Evolutionary conservation across 23 tunicate genomes (phyloP).

Genomic region (Aplidium turbinatum): DNA sequence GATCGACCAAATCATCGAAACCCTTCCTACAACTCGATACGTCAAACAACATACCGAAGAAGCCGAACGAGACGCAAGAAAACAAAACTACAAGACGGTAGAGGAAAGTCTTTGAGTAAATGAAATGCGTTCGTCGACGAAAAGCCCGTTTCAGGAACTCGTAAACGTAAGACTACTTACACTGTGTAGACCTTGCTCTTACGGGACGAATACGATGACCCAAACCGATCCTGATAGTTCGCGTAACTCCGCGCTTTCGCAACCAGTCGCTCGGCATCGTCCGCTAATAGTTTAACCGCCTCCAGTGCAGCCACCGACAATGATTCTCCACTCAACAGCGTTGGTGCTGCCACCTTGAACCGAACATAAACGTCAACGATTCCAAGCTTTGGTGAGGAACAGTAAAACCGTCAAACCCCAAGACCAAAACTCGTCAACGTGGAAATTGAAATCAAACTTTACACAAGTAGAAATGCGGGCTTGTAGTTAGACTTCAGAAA

Average conservation of each 20-base stretch:
- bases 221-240: constrained; percentile 91
- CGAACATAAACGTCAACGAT: too few relatives aligned
- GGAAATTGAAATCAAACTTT: too few relatives aligned
- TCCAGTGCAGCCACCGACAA: constrained; percentile 77
- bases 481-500: too few relatives aligned
- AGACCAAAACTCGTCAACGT: too few relatives aligned
- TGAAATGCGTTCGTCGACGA: not conserved
- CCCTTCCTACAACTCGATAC: too few relatives aligned
- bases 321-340: constrained; percentile 57
- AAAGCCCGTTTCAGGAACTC: not conserved
- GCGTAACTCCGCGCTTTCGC: constrained; percentile 83
- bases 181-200: constrained; percentile 77
- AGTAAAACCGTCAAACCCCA: too few relatives aligned
- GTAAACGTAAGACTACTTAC: constrained; percentile 36
- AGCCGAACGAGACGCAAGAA: too few relatives aligned
- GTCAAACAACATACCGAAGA: too few relatives aligned
- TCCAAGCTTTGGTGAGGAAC: too few relatives aligned
- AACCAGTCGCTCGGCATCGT: constrained; percentile 55
- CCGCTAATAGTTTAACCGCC: constrained; percentile 54
- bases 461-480: too few relatives aligned
- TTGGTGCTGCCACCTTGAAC: constrained; percentile 68
- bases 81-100: too few relatives aligned
- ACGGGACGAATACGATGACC: constrained; percentile 66
- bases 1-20: too few relatives aligned
- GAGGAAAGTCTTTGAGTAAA: not conserved